These are phyloP conservation scores for Misgurnus anguillicaudatus DNA, from an alignment of 2,113 vertebrate species.

Conservation along the genomic window DNA sequence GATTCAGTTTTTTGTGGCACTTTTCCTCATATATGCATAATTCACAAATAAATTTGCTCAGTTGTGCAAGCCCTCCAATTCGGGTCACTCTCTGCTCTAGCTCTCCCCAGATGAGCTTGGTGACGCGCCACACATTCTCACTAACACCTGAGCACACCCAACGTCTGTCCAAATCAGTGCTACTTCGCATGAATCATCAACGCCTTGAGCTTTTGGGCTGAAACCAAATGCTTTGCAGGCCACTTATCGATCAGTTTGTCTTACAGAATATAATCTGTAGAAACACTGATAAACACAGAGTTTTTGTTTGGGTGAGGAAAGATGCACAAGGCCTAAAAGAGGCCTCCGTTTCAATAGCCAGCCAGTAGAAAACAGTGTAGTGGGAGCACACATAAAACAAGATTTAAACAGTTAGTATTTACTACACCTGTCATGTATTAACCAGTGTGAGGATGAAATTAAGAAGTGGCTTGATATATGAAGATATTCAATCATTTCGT, in stretches of 20 bases:
- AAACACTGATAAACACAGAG: conserved; percentile 24
- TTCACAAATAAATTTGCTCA: conserved; percentile 27
- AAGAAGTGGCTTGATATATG: no score
- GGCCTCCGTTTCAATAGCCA: conserved; percentile 1
- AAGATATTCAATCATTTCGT: no score
- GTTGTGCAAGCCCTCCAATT: conserved; percentile 24
- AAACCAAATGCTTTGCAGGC: conserved; percentile 38
- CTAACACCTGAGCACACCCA: conserved; percentile 7
- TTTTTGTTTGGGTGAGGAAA: neutral
- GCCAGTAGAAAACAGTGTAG: no score
- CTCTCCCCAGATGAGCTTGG: conserved; percentile 44
- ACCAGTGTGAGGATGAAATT: no score
- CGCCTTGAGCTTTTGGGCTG: conserved; percentile 17
- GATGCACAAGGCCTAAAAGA: neutral
- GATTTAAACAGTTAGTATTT: no score
- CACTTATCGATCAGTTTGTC: conserved; percentile 40
- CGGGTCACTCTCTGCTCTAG: conserved; percentile 31
- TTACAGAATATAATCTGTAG: conserved; percentile 41
- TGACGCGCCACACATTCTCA: conserved; percentile 35
- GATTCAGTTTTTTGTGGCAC: conserved; percentile 30
- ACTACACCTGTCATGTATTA: no score
- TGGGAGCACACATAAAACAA: no score
- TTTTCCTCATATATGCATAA: conserved; percentile 28
- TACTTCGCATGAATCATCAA: conserved; percentile 42
- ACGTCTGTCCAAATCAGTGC: conserved; percentile 28